phyloP scores from a whole-genome alignment of 2,797 vertebrate genomes.

The Ceryle rudis region DNA sequence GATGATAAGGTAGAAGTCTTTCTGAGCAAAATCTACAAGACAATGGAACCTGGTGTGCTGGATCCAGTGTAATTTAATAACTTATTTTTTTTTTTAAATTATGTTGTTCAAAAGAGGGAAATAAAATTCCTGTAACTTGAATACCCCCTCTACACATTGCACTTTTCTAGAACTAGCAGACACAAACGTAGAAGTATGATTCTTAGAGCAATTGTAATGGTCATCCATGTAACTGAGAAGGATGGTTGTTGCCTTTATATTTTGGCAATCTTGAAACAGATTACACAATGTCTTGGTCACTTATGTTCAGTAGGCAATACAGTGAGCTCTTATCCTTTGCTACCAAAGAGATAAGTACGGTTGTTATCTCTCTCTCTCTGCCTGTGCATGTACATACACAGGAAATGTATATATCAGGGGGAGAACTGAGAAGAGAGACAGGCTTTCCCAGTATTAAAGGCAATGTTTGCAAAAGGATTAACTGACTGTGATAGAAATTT shows the following conservation, averaged over 20 bases:
- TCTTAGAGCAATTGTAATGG: background rate
- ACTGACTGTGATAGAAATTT: background rate
- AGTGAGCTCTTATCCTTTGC: background rate
- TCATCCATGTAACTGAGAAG: background rate
- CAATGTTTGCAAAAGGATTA: background rate
- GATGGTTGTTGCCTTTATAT: background rate
- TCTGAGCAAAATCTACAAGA: constrained; percentile 87
- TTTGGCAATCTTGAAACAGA: background rate
- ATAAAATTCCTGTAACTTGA: constrained; percentile 25
- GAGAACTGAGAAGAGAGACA: background rate
- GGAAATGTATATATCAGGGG: background rate
- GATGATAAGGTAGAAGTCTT: constrained; percentile 85
- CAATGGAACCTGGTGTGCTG: constrained; percentile 68
- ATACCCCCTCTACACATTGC: background rate
- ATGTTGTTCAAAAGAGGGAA: background rate
- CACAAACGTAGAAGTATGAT: background rate
- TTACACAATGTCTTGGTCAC: background rate
- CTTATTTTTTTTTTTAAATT: background rate
- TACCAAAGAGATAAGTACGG: background rate
- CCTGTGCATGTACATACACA: background rate
- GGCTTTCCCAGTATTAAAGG: background rate
- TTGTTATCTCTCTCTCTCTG: background rate
- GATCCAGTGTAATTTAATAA: constrained; percentile 37
- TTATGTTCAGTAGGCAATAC: background rate
- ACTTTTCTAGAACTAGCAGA: background rate